Evolutionary conservation across 1,140 invertebrate genomes (phyloP).

Genomic region (Magallana ariakensis): DNA sequence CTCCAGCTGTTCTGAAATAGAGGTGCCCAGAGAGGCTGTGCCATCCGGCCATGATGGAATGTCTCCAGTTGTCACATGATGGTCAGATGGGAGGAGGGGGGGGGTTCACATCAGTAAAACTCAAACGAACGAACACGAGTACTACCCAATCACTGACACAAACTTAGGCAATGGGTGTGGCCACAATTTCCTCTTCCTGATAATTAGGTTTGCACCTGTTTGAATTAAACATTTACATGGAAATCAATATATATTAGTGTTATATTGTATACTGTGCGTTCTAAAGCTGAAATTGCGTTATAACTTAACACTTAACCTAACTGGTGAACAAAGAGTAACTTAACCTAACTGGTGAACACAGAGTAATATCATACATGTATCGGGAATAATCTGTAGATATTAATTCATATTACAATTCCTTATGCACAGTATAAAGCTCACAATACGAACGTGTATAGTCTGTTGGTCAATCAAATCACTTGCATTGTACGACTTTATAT

Average conservation of each 20-base stretch:
- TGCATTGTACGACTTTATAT: too few relatives aligned
- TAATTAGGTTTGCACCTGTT: constrained; percentile 10
- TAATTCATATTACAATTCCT: too few relatives aligned
- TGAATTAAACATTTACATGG: constrained; percentile 5
- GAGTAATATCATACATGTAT: too few relatives aligned
- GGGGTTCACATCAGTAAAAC: neutral
- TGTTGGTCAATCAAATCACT: too few relatives aligned
- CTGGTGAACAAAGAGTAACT: too few relatives aligned
- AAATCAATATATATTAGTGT: constrained; percentile 9
- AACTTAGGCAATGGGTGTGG: neutral
- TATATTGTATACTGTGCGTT: too few relatives aligned
- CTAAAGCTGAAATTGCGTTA: too few relatives aligned
- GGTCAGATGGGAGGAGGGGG: neutral
- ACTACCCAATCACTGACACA: neutral
- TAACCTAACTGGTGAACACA: too few relatives aligned
- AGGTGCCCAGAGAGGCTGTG: constrained; percentile 77
- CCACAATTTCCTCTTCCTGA: neutral
- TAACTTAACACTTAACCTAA: too few relatives aligned
- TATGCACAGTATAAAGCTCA: too few relatives aligned
- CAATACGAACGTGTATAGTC: too few relatives aligned
- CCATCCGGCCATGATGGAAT: constrained; percentile 72
- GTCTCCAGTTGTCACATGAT: neutral
- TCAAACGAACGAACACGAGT: neutral
- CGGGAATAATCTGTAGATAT: too few relatives aligned
- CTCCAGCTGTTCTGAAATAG: constrained; percentile 69